These are phyloP conservation scores for Saturnia japonica DNA, from an alignment of 2,888 invertebrate genomes.

Conservation along the genomic window DNA sequence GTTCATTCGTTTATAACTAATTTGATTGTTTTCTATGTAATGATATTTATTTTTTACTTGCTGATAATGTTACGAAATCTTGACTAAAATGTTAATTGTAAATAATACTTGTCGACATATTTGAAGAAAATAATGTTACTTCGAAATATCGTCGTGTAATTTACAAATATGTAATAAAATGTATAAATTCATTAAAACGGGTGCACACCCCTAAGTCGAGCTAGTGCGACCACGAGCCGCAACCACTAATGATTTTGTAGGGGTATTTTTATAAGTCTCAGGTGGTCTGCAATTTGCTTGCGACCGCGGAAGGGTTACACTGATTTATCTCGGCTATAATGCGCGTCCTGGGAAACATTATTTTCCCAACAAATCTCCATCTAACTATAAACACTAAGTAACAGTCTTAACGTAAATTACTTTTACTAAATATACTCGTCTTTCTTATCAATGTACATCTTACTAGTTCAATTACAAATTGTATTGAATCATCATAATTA, in stretches of 20 bases:
- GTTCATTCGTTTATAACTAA: not conserved
- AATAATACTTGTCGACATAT: not conserved
- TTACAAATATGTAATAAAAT: conserved; percentile 1
- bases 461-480: not conserved
- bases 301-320: conserved; percentile 70
- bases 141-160: not conserved
- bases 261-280: conserved; percentile 78
- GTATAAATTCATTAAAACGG: conserved; percentile 17
- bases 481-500: not conserved
- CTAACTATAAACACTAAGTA: conserved; percentile 65
- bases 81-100: not conserved
- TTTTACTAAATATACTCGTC: conserved; percentile 20
- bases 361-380: conserved; percentile 50
- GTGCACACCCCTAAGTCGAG: conserved; percentile 38
- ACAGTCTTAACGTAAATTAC: conserved; percentile 53
- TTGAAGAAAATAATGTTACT: not conserved
- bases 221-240: conserved; percentile 37
- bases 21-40: not conserved
- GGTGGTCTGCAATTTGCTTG: conserved; percentile 78
- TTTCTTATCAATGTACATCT: not conserved
- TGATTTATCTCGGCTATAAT: conserved; percentile 73
- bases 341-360: conserved; percentile 71
- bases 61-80: not conserved
- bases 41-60: not conserved
- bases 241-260: conserved; percentile 58